These are phyloP conservation scores for Drosophila vallismaia DNA, from an alignment of 2,888 invertebrate genomes.

Conservation along the genomic window DNA sequence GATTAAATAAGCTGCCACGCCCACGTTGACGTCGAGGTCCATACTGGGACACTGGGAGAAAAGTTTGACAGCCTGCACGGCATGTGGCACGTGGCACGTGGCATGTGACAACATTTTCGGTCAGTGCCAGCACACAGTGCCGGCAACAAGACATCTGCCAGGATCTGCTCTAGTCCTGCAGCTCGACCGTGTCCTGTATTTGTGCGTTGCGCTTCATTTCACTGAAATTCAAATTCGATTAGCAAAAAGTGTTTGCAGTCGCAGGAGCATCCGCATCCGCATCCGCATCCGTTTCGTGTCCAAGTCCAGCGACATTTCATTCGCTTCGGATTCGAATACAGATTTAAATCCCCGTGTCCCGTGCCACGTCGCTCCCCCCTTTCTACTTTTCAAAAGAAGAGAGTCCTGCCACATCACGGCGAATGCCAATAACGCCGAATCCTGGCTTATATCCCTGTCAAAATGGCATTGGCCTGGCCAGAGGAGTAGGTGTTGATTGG, in stretches of 20 bases:
- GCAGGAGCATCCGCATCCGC: no score
- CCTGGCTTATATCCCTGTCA: conserved; percentile 48
- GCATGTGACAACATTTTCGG: background rate
- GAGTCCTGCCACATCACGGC: conserved; percentile 32
- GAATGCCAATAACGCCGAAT: conserved; percentile 47
- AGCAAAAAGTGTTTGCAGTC: conserved; percentile 35
- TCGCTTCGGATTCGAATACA: background rate
- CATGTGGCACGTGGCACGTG: no score
- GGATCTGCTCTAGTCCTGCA: background rate
- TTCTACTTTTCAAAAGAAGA: background rate
- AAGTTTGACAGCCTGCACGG: no score
- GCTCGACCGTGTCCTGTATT: no score
- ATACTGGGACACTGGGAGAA: background rate
- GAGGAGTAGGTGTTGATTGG: conserved; percentile 37
- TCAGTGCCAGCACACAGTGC: background rate
- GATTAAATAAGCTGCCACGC: conserved; percentile 39
- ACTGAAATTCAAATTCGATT: conserved; percentile 63
- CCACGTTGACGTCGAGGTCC: background rate
- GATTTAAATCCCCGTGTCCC: background rate
- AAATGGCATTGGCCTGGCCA: conserved; percentile 19
- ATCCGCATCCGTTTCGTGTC: background rate
- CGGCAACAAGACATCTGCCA: background rate
- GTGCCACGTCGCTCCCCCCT: no score
- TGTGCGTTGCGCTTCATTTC: conserved; percentile 54
- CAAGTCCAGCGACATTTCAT: background rate